Evolutionary conservation across 1,140 invertebrate species (phyloP), one percentile per base, ranked within the genome.

Genomic region (Dendrolimus punctatus): DNA sequence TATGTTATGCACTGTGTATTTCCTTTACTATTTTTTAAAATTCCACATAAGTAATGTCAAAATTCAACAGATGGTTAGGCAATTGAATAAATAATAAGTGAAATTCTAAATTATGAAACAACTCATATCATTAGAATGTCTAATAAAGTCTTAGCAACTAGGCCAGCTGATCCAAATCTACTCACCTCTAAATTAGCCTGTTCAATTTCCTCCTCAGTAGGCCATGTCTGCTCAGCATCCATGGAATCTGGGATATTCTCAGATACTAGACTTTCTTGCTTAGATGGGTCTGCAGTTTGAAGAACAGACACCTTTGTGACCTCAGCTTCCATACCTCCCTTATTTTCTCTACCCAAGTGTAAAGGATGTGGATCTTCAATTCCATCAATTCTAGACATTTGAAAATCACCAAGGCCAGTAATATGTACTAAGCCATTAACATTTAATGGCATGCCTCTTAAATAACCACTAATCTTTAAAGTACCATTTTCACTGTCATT

Each of bases 181-280:
- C 62, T 88, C 89, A 66, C 85, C 58, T 92, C 88, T 58, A 89
- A 80, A 74, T 92, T 90, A 4, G 94, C 93, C 63, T 92, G 89
- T 66, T 90, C 90, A 49, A 98, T 88, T 88, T 98, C 96, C 77
- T 98, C 95, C 57, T 96, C 93, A 38, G 95, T 98, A 0, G 97
- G 96, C 95, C 95, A 98, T 36, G 97, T 98, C 88, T 99, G 97
- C 87, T 99, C 97, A 8, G 93, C 95, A 81, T 98, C 95, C 95
- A 99, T 96, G 39, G 93, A 92, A 88, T 98, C 95, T 23, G 93
- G 92, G 53, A 92, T 88, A 87, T 95, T 94, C 88, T 98, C 96
- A 61, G 89, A 89, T 56, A 92, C 85, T 9, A 98, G 87, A 49
- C 91, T 91, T 74, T 95, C 94, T 88, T 95, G 94, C 76, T 92